phyloP scores from a whole-genome alignment of 1,140 invertebrate genomes.

The Subanguina moxae region DNA sequence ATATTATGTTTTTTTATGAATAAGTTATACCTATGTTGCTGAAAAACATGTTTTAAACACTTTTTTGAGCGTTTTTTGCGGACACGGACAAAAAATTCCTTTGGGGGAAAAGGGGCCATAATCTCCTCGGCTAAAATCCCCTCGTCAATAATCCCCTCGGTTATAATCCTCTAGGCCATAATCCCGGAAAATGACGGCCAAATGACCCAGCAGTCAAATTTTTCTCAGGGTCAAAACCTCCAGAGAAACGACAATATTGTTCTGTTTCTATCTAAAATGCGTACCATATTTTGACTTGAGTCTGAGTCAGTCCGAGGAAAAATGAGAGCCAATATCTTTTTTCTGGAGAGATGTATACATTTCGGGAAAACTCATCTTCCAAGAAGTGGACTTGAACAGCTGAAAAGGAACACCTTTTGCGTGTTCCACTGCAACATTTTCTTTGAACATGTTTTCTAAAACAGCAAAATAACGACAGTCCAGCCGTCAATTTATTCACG shows the following conservation, averaged over 20 bases:
- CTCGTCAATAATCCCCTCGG: no score
- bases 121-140: no score
- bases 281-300: slow-evolving; percentile 8
- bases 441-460: neutral
- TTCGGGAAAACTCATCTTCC: slow-evolving; percentile 13
- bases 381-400: slow-evolving; percentile 26
- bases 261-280: neutral
- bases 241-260: neutral
- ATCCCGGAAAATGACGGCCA: no score
- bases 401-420: slow-evolving; percentile 21
- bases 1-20: no score
- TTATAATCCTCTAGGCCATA: no score
- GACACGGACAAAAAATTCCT: no score
- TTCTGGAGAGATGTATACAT: slow-evolving; percentile 24
- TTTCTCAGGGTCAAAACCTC: no score
- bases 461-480: neutral
- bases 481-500: neutral
- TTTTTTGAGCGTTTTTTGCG: no score
- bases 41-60: no score
- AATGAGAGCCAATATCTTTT: neutral
- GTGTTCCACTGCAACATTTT: neutral
- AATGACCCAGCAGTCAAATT: no score
- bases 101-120: no score
- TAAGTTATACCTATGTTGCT: no score
- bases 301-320: slow-evolving; percentile 20